Conservation (phyloP, 2,113 vertebrate species). For the Petromus typicus region DNA sequence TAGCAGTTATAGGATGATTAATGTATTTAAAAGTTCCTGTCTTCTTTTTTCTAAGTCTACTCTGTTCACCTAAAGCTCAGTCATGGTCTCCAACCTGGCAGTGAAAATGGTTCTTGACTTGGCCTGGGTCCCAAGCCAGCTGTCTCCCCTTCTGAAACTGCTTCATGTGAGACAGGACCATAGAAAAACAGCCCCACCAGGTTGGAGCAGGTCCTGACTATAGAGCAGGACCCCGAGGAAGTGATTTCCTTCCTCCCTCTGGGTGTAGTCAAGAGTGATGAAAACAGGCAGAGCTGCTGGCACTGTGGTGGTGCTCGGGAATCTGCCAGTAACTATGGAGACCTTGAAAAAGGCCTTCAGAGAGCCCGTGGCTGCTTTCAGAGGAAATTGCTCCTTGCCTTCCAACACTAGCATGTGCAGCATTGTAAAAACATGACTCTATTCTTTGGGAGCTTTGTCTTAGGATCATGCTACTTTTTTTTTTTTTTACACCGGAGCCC, state of each 20-base stretch:
- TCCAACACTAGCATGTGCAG: constrained; percentile 49
- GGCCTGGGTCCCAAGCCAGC: neutral
- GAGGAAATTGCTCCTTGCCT: constrained; percentile 69
- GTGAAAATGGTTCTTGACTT: neutral
- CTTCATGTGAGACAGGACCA: neutral
- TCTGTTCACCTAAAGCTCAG: neutral
- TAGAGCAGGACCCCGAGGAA: constrained; percentile 13
- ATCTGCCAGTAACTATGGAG: constrained; percentile 76
- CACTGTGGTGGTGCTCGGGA: neutral
- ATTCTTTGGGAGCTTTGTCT: constrained; percentile 65
- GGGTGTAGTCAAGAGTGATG: constrained; percentile 27
- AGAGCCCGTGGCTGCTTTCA: constrained; percentile 64
- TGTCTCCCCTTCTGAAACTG: neutral
- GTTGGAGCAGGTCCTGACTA: neutral
- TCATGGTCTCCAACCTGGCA: no score
- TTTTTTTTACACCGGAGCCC: neutral
- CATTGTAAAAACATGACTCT: constrained; percentile 54
- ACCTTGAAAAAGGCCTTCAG: constrained; percentile 64
- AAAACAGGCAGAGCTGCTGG: constrained; percentile 56
- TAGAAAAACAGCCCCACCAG: neutral
- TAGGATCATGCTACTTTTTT: constrained; percentile 56
- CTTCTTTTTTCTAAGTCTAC: neutral
- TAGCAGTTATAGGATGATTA: neutral
- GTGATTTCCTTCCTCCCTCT: constrained; percentile 54
- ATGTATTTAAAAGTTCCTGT: neutral